phyloP scores from a whole-genome alignment of 2,113 vertebrate genomes.

The Tetrao urogallus region DNA sequence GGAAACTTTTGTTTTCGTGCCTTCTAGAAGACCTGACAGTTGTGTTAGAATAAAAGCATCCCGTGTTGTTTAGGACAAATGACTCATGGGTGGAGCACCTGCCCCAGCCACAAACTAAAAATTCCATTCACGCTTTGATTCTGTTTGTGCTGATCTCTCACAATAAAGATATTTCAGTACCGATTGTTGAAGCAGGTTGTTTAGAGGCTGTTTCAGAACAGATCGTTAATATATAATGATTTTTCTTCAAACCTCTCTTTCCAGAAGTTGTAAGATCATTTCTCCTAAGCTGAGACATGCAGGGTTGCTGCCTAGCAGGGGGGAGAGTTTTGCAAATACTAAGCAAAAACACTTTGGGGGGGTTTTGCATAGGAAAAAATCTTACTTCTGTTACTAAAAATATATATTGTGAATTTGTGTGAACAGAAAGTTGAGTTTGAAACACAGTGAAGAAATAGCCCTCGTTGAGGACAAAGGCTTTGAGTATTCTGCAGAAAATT shows the following conservation, averaged over 20 bases:
- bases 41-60: neutral
- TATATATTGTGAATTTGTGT: neutral
- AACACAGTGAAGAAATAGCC: neutral
- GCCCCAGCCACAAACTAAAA: constrained; percentile 64
- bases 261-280: neutral
- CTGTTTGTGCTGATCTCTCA: constrained; percentile 44
- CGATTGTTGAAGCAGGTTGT: neutral
- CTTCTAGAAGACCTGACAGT: constrained; percentile 21
- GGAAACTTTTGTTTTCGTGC: constrained; percentile 4
- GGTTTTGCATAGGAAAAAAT: neutral
- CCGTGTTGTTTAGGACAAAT: constrained; percentile 43
- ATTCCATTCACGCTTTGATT: constrained; percentile 70
- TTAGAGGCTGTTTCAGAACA: constrained; percentile 6
- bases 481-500: neutral
- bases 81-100: constrained; percentile 69
- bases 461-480: neutral
- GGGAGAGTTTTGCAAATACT: neutral
- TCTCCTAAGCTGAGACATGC: neutral
- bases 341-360: neutral
- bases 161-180: constrained; percentile 23
- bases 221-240: neutral
- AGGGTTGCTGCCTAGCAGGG: neutral
- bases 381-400: neutral
- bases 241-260: neutral
- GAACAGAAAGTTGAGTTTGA: neutral